Evolutionary conservation across 1,140 invertebrate species (phyloP), one percentile per base, ranked within the genome.

Genomic region (Luehdorfia chinensis): DNA sequence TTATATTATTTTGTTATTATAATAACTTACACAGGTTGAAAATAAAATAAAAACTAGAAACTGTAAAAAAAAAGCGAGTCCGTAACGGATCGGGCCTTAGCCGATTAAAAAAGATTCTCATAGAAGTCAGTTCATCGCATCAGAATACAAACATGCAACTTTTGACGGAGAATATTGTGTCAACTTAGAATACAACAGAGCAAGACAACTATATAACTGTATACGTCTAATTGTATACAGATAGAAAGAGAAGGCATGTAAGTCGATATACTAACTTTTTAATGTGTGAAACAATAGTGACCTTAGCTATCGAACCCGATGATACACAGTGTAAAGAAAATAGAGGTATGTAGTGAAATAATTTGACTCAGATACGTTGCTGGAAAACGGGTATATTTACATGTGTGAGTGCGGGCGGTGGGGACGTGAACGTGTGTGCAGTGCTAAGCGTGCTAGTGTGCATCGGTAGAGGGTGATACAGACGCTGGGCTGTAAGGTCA

Each of bases 401-500:
- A 14, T 45, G n/a, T 47, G 43, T 64, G 52, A 65, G 54, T 49
- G 65, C 48, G 39, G 49, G 23, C 13, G 12, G 32, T 31, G 34
- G 31, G 49, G 37, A 28, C 12, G 25, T 15, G 23, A 15, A 43
- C 9, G 7, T 43, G 25, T 43, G 39, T 33, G 37, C 12, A 41
- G 31, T 43, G 37, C 41, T 27, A 34, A 13, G 32, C 39, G 36
- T 13, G 8, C 13, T 21, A 47, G 62, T 67, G 61, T 62, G 62
- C 12, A 73, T 69, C 51, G 49, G 45, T 50, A 56, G 69, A 77
- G 74, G 78, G 75, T 70, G 72, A 67, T 72, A 63, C 68, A 65
- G 59, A 71, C 66, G 69, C 70, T 68, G 65, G 30, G 37, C 23
- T 25, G 68, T 76, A 83, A 6, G 13, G 78, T 60, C 11, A 11